Base-by-base conservation (phyloP, 2,888 invertebrate species). In the Carpatolechia fugitivella region DNA sequence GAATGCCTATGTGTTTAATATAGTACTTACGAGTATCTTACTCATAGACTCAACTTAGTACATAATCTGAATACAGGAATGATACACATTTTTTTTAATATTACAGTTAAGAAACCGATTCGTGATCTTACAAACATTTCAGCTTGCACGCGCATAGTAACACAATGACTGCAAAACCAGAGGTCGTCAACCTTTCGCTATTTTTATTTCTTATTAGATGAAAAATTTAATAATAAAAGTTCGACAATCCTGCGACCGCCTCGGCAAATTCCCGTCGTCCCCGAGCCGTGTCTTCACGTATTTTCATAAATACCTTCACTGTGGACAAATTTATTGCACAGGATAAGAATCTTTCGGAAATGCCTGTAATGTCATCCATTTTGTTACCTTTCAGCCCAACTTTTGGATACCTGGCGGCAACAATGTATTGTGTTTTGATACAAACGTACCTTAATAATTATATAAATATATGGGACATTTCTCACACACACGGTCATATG, bases 301-400 rank as follows among this genome's bases (percentile, higher is more conserved):
- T 79, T 82, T 82, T 81, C 80, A 80, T 82, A 80, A 78, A 79
- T 72, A 76, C 73, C 66, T 68, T 3, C 64, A 66, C 65, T 64
- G 69, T 60, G 70, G 72, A 78, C 77, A 77, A 79, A 83, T 84
- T 82, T 83, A 83, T 83, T 69, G 20, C 49, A 11, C 49, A 16
- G 35, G 49, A 35, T 20, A 49, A 35, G 49, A 49, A 49, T 85
- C 84, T 75, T 64, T 20, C 74, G 77, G 70, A 76, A 76, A 78
- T 79, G 64, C 65, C 68, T 68, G 72, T 82, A 82, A 84, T 82
- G 80, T 79, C 84, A 81, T 77, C 72, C 73, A 80, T 84, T 85
- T 78, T 78, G 76, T 69, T 85, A 65, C 66, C 69, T 82, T 83
- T 41, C 35, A 11, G 10, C 20, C 30, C 7, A 44, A 41, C 29